Conservation (phyloP, 2,888 invertebrate species). For the Hyles lineata region DNA sequence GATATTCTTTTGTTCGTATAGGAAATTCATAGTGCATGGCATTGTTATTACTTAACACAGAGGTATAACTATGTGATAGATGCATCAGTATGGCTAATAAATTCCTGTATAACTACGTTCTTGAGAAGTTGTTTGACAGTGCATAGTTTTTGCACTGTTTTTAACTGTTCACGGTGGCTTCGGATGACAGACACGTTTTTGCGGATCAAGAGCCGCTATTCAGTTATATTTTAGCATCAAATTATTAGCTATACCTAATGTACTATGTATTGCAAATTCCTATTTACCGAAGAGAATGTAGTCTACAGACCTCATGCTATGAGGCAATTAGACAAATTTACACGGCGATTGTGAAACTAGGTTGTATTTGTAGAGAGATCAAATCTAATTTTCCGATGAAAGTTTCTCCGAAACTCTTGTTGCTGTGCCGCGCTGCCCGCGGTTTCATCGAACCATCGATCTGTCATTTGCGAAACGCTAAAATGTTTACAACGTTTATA, state of each 20-base stretch:
- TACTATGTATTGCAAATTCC: background rate
- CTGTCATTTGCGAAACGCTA: background rate
- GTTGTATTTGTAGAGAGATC: constrained; percentile 21
- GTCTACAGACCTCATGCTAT: background rate
- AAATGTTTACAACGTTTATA: background rate
- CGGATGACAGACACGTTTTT: background rate
- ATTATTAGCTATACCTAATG: background rate
- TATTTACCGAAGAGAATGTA: background rate
- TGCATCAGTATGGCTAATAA: background rate
- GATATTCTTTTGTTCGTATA: too few species aligned
- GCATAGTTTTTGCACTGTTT: constrained; percentile 9
- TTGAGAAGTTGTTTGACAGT: background rate
- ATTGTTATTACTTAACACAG: too few species aligned
- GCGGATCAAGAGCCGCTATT: background rate
- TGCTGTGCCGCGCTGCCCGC: too few species aligned
- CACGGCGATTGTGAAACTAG: constrained; percentile 1
- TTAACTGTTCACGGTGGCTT: constrained; percentile 7
- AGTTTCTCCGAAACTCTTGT: background rate
- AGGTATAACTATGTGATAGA: too few species aligned
- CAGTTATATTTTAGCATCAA: background rate
- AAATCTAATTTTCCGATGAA: constrained; percentile 19
- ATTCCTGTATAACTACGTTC: constrained; percentile 9
- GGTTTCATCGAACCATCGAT: background rate
- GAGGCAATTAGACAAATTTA: constrained; percentile 17
- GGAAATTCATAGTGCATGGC: too few species aligned